phyloP scores from a whole-genome alignment of 2,888 invertebrate genomes.

The Drosophila kambysellisi region DNA sequence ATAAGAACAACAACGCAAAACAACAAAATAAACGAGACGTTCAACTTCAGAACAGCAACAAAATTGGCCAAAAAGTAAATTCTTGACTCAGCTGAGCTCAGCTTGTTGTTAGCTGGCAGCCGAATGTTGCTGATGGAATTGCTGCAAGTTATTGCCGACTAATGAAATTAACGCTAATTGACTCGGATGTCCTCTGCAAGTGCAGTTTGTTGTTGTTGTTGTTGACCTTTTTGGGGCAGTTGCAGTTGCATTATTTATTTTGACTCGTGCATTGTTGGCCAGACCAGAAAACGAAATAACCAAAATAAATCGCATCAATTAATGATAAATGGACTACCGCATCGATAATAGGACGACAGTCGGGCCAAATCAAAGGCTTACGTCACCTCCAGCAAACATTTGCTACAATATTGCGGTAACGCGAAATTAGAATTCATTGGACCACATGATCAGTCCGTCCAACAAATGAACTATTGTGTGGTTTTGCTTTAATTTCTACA shows the following conservation, averaged over 20 bases:
- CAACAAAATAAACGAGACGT: conserved; percentile 68
- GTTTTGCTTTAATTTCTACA: conserved; percentile 9
- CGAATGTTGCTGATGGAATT: conserved; percentile 64
- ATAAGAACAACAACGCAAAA: conserved; percentile 16
- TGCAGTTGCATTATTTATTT: conserved; percentile 4
- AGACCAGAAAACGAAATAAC: neutral
- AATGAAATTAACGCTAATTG: conserved; percentile 80
- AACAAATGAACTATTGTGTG: conserved; percentile 50
- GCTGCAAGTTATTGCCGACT: conserved; percentile 77
- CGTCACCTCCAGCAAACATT: neutral
- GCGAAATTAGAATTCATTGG: conserved; percentile 56
- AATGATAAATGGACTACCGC: neutral
- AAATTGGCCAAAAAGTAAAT: conserved; percentile 76
- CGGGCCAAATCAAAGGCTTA: conserved; percentile 4
- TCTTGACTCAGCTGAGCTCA: conserved; percentile 31
- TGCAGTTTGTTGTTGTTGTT: neutral
- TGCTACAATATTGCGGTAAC: conserved; percentile 49
- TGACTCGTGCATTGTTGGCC: conserved; percentile 12
- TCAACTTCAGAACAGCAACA: conserved; percentile 73
- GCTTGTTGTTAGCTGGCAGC: conserved; percentile 7
- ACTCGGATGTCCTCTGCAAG: conserved; percentile 59
- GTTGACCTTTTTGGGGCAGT: neutral
- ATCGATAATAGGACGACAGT: neutral
- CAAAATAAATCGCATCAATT: neutral
- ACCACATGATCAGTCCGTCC: conserved; percentile 34